These are phyloP conservation scores for Epinephelus cyanopodus DNA, from an alignment of 2,113 vertebrate genomes.

Conservation along the genomic window DNA sequence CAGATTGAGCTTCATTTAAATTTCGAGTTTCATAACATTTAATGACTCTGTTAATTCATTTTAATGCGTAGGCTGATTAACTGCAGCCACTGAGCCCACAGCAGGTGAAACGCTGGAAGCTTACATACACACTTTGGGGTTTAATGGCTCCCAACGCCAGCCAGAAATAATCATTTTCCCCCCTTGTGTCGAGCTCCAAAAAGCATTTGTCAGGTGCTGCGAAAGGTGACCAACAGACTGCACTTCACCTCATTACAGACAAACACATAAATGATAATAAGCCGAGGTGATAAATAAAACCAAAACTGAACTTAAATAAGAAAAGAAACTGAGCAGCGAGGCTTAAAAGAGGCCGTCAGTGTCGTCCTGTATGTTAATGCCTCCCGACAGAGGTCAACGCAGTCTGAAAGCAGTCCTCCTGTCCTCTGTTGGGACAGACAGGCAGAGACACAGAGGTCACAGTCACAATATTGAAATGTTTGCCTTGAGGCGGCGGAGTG, in stretches of 20 bases:
- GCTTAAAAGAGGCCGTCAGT: not conserved
- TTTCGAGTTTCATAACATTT: not conserved
- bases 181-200: not conserved
- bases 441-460: not conserved
- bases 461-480: slow-evolving; percentile 5
- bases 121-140: not conserved
- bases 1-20: not conserved
- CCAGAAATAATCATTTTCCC: not conserved
- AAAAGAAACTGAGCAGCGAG: too few relatives aligned
- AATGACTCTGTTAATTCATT: not conserved
- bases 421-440: not conserved
- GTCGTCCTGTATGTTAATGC: not conserved
- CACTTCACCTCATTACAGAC: not conserved
- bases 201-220: not conserved
- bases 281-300: not conserved
- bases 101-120: not conserved
- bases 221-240: not conserved
- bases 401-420: not conserved
- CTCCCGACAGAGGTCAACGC: not conserved
- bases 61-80: not conserved
- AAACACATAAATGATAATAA: not conserved
- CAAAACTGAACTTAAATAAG: not conserved
- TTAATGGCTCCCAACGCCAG: not conserved
- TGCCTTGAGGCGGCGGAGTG: not conserved
- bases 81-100: not conserved